phyloP scores from a whole-genome alignment of 35 echinoderm and acorn worm genomes.

The Apostichopus japonicus region DNA sequence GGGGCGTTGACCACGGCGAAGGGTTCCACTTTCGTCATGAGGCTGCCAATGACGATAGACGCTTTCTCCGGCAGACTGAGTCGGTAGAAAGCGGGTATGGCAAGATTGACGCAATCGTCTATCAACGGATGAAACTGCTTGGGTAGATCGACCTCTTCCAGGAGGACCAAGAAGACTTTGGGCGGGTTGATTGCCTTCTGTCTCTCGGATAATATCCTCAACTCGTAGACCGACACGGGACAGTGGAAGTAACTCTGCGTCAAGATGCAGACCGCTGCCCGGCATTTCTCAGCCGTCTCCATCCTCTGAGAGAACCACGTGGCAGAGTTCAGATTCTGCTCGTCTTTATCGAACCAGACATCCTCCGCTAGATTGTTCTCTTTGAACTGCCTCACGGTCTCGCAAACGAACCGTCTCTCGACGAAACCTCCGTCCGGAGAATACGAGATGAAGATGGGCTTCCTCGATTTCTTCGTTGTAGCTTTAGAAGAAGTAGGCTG shows the following conservation, averaged over 20 bases:
- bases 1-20: slow-evolving; percentile 80
- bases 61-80: slow-evolving; percentile 86
- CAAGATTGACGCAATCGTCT: slow-evolving; percentile 74
- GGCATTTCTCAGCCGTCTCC: slow-evolving; percentile 89
- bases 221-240: slow-evolving; percentile 89
- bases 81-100: slow-evolving; percentile 39
- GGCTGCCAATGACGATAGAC: slow-evolving; percentile 74
- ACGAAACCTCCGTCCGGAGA: slow-evolving; percentile 90
- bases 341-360: slow-evolving; percentile 99
- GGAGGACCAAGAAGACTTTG: slow-evolving; percentile 82
- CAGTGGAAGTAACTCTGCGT: slow-evolving; percentile 93
- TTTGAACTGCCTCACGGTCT: slow-evolving; percentile 84
- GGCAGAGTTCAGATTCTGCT: slow-evolving; percentile 86
- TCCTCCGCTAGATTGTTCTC: slow-evolving; percentile 94
- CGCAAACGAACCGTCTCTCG: slow-evolving; percentile 87
- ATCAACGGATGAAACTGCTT: slow-evolving; percentile 63
- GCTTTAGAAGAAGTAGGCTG: not conserved
- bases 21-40: slow-evolving; percentile 76
- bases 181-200: slow-evolving; percentile 64
- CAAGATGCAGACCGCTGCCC: slow-evolving; percentile 85
- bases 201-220: slow-evolving; percentile 78
- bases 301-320: slow-evolving; percentile 96
- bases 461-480: slow-evolving; percentile 77
- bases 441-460: slow-evolving; percentile 94
- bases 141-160: slow-evolving; percentile 73